Evolutionary conservation across 2,113 vertebrate genomes (phyloP), one percentile per base, ranked within the genome.

Genomic region (Callipepla squamata): DNA sequence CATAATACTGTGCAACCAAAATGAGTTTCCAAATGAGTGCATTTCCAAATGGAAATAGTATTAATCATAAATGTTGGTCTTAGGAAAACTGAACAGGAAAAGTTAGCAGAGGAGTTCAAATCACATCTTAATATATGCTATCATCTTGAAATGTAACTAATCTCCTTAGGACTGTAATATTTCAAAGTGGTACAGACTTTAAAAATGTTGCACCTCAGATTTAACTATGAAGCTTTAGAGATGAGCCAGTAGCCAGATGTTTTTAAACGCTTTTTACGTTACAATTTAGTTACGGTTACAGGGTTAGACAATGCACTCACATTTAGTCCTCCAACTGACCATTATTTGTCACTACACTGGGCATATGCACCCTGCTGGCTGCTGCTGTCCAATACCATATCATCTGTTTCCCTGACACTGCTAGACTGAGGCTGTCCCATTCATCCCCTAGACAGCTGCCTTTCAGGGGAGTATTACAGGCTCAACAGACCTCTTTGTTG

Each of bases 251-350:
- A 79, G 94, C 94, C 96, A 97, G 95, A 96, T 96, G 94, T 96
- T 94, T 96, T 96, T 95, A 72, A 96, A 96, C 94, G 92, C 96
- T 95, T 97, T 97, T 97, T 94, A 96, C 87, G 91, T 95, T 96
- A 87, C 95, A 19, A 72, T 97, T 97, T 96, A 95, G 96, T 96
- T 96, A 96, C 90, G 94, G 94, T 94, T 96, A 89, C 82, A 38
- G 95, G 82, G 94, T 95, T 96, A 96, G 96, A 97, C 96, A 96
- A 97, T 96, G 84, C 90, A 7, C 76, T 94, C 94, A 94, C 96
- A 94, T 96, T 97, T 96, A 97, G 93, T 91, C 69, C 93, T 92
- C 92, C 94, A 96, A 91, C 87, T 85, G 94, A 96, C 96, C 87
- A 96, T 96, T 96, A 94, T 97, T 80, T 95, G 96, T 76, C 90